Evolutionary conservation across 2,113 vertebrate species (phyloP).

Genomic region (Monarcha castaneiventris): DNA sequence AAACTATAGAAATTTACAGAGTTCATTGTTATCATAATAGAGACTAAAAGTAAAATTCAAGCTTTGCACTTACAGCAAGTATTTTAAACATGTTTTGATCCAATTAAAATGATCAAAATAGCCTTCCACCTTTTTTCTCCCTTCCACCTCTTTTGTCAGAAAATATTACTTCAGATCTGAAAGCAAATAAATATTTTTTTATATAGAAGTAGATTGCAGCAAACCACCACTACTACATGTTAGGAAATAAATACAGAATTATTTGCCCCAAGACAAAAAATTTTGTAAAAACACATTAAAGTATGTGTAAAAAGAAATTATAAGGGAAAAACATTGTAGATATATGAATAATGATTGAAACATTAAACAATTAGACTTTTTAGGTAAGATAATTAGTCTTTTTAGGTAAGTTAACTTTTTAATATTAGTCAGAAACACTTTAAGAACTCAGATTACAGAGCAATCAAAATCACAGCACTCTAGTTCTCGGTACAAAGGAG

Average conservation of each 20-base stretch:
- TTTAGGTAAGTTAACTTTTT: background rate
- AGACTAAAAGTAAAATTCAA: background rate
- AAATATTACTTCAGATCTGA: background rate
- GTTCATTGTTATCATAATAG: background rate
- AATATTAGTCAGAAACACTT: background rate
- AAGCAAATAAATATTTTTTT: background rate
- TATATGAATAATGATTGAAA: background rate
- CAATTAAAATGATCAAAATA: background rate
- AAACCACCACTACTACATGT: background rate
- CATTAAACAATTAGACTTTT: background rate
- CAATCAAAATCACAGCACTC: background rate
- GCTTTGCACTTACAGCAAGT: background rate
- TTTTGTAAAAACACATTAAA: background rate
- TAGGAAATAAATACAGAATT: background rate
- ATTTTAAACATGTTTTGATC: background rate
- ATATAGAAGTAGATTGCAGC: background rate
- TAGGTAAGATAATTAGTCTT: background rate
- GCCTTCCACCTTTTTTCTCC: background rate
- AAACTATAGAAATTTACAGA: background rate
- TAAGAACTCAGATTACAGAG: background rate
- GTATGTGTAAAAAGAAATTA: background rate
- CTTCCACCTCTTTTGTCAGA: background rate
- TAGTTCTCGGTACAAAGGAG: background rate
- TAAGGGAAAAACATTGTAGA: background rate
- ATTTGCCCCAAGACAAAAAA: background rate